Base-by-base conservation (phyloP, 1,140 invertebrate genomes). In the Onthophagus taurus region DNA sequence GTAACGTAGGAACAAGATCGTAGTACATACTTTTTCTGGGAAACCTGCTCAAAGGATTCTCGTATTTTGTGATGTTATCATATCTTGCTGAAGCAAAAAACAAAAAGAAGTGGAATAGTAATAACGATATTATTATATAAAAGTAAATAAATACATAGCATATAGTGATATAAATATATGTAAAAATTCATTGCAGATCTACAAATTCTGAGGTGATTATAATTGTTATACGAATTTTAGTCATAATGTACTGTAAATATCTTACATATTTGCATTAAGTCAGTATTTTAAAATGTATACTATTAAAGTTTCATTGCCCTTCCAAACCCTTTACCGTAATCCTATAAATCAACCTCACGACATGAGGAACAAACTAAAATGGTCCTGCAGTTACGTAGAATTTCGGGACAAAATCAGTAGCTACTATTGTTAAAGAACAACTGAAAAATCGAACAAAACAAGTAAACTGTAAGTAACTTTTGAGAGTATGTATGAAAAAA, bases 1-100 rank as follows among this genome's bases (percentile, higher is more conserved):
- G 37, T 26, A 33, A 21, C 16, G 23, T 39, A 37, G 13, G 13
- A 17, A 29, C 33, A 5, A 19, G 16, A 51, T 42, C 18, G 34
- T 36, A 36, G 34, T 20, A 11, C 11, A 20, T 36, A 36, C 7
- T n/a, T 26, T 20, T 20, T 20, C 6, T 17, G 34, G 34, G 12
- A 11, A 26, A 26, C 7, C 7, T 20, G 34, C 34, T 36, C n/a
- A 47, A 51, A 50, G 54, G 52, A 43, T 19, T 16, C 38, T 47
- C 30, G 37, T 41, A 57, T 51, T 55, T 63, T 65, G 63, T 65
- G 63, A 65, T 65, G 60, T 60, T 64, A 63, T 63, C 63, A 65
- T 65, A 63, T 65, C 63, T 58, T 65, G 52, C 61, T 53, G 45
- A 45, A 49, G 48, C 48, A 53, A 51, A 20, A 60, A 55, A 58